phyloP scores from a whole-genome alignment of 2,888 invertebrate genomes.

The Nezara viridula region DNA sequence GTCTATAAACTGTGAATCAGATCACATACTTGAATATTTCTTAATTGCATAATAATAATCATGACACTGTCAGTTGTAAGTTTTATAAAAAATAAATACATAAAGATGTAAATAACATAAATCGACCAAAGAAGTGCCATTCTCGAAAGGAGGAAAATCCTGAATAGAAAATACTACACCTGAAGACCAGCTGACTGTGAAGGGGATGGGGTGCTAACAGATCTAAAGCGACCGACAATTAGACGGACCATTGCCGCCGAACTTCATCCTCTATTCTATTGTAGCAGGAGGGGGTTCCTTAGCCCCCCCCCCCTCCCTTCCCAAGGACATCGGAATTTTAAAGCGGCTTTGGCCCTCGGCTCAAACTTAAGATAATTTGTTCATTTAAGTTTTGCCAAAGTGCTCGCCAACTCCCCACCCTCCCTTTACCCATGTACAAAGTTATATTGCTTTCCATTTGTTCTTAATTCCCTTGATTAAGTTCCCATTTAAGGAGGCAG shows the following conservation, averaged over 20 bases:
- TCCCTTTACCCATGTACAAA: constrained; percentile 60
- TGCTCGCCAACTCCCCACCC: constrained; percentile 45
- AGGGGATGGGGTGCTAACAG: constrained; percentile 8
- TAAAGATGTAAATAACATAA: no score
- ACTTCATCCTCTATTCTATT: constrained; percentile 7
- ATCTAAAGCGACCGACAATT: constrained; percentile 17
- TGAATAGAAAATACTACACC: background rate
- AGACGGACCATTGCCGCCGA: constrained; percentile 27
- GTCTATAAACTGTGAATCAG: no score
- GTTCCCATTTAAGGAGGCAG: constrained; percentile 53
- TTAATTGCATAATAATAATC: no score
- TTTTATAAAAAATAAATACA: no score
- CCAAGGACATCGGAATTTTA: constrained; percentile 64
- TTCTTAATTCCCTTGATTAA: constrained; percentile 61
- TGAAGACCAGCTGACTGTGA: background rate
- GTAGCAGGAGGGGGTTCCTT: background rate
- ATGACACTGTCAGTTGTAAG: no score
- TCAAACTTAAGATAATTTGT: constrained; percentile 63
- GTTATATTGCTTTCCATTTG: constrained; percentile 61
- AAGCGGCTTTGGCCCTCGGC: constrained; percentile 63
- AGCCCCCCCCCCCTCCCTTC: background rate
- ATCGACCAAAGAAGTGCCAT: background rate
- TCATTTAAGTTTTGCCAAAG: constrained; percentile 63
- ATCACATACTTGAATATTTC: no score
- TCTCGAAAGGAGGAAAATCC: background rate